These are phyloP conservation scores for Myoxocephalus aenaeus DNA, from an alignment of 2,797 vertebrate genomes.

Conservation along the genomic window DNA sequence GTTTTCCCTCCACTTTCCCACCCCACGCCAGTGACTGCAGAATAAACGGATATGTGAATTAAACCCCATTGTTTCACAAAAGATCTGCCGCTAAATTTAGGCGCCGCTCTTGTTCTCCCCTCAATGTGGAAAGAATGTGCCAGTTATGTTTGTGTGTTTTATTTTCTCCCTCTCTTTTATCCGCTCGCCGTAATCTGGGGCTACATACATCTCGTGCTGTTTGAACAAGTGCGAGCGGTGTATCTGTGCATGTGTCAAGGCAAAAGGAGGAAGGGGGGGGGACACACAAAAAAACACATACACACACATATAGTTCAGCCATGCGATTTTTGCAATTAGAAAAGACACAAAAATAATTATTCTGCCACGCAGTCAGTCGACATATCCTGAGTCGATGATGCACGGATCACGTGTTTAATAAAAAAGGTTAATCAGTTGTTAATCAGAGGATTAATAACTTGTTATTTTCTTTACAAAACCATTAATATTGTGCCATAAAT, in stretches of 20 bases:
- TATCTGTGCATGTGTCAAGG: slow-evolving; percentile 64
- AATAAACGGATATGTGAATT: slow-evolving; percentile 87
- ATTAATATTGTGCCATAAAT: slow-evolving; percentile 90
- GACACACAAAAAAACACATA: slow-evolving; percentile 27
- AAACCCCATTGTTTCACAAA: slow-evolving; percentile 85
- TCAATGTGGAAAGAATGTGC: slow-evolving; percentile 70
- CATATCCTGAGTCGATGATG: slow-evolving; percentile 86
- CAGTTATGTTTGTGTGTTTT: slow-evolving; percentile 72
- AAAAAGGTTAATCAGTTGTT: slow-evolving; percentile 91
- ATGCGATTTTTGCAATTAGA: slow-evolving; percentile 87
- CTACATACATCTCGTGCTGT: slow-evolving; percentile 70
- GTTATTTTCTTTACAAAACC: slow-evolving; percentile 89
- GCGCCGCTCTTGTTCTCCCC: slow-evolving; percentile 45
- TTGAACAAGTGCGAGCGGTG: slow-evolving; percentile 61
- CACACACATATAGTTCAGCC: slow-evolving; percentile 80
- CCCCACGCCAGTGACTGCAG: slow-evolving; percentile 78
- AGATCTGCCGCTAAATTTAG: slow-evolving; percentile 83
- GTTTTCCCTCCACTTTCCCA: slow-evolving; percentile 79
- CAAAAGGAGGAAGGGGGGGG: background rate
- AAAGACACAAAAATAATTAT: slow-evolving; percentile 90
- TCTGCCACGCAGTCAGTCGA: slow-evolving; percentile 83
- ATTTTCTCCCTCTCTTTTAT: slow-evolving; percentile 69
- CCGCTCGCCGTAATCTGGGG: slow-evolving; percentile 66
- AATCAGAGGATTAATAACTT: slow-evolving; percentile 90
- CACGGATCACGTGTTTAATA: slow-evolving; percentile 88